Base-by-base conservation (phyloP, 2,797 vertebrate genomes). In the Microchirus variegatus region DNA sequence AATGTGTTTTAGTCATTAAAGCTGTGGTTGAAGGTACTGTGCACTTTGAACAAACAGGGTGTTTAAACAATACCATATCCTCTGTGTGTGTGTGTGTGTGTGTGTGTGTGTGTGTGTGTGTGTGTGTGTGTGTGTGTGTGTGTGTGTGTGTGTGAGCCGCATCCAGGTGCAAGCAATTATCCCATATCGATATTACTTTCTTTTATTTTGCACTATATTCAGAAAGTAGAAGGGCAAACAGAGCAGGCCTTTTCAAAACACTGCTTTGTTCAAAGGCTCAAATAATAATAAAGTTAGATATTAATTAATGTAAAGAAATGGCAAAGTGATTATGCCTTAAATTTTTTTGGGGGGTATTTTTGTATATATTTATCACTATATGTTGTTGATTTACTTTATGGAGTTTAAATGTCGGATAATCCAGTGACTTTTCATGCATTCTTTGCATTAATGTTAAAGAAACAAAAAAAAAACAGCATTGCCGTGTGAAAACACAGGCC, bases 121-220 rank as follows among this genome's bases (percentile, higher is more conserved):
- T 52, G 38, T n/a, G n/a, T 46, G 17, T 16, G 18, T 19, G 22
- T 22, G 22, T 22, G 22, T 46, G 17, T 16, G 18, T 19, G 22
- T 22, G 22, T 22, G 22, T 22, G 22, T 22, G 22, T 22, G 22
- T 1, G 17, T 52, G 38, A 75, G 62, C 48, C 53, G 64, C n/a
- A 48, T 63, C 72, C 70, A 77, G 64, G 59, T 72, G 73, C 51
- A 63, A 51, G 17, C 14, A 59, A 45, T 65, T 72, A 73, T 40
- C 14, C 8, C 5, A 43, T 12, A 66, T 31, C 50, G 45, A 42
- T 48, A 40, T 61, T 2, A 45, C 11, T 52, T 11, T n/a, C 14
- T 53, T 1, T 14, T 44, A 35, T 22, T 35, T 69, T 59, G 31
- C 16, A 18, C 10, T 13, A 4, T 36, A 7, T n/a, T 17, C 8